These are phyloP conservation scores for Deilephila porcellus DNA, from an alignment of 2,888 invertebrate species.

Conservation along the genomic window DNA sequence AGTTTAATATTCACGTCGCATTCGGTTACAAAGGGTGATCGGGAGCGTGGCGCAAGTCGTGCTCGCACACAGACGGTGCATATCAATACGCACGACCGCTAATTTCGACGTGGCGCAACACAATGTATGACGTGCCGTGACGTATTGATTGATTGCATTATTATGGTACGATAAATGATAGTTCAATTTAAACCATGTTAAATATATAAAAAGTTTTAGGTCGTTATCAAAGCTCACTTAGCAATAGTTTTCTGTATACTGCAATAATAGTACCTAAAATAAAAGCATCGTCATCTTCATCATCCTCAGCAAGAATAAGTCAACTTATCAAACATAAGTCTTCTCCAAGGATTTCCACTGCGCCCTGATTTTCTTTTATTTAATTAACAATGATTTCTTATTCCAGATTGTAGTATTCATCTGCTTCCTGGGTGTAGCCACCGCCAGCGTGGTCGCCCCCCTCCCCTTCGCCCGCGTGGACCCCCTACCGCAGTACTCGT, in stretches of 20 bases:
- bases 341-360: too few species aligned
- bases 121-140: slow-evolving; percentile 32
- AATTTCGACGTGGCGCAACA: slow-evolving; percentile 38
- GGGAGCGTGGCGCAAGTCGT: slow-evolving; percentile 53
- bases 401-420: slow-evolving; percentile 82
- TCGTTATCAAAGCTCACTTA: too few species aligned
- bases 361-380: slow-evolving; percentile 8
- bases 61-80: slow-evolving; percentile 48
- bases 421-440: slow-evolving; percentile 67
- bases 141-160: slow-evolving; percentile 29
- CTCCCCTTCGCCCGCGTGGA: slow-evolving; percentile 69
- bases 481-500: slow-evolving; percentile 83
- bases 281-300: too few species aligned
- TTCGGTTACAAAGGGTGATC: slow-evolving; percentile 30
- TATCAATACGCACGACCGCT: slow-evolving; percentile 47
- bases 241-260: too few species aligned
- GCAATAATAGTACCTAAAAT: too few species aligned
- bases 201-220: too few species aligned
- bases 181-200: too few species aligned
- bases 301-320: too few species aligned
- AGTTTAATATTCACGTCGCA: slow-evolving; percentile 39
- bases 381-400: slow-evolving; percentile 33
- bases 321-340: too few species aligned
- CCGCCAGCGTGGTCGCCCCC: slow-evolving; percentile 70
- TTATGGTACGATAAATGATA: background rate